A percentile compares a stretch with the other conserved stretches of the same genome.
Evolutionary conservation across 1,140 invertebrate species (phyloP).

Genomic region (Luehdorfia chinensis): DNA sequence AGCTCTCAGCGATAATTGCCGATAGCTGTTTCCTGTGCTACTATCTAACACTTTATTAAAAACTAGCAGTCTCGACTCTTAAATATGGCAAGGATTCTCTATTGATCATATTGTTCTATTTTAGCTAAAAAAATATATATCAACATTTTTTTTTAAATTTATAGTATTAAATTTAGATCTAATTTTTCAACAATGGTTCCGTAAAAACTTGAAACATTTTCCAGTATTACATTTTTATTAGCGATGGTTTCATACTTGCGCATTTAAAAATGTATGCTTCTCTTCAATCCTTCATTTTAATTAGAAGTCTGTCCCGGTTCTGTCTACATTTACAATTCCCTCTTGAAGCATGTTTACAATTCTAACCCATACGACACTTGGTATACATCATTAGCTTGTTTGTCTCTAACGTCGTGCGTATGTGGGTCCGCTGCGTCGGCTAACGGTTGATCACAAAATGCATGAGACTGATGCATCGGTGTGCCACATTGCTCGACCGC

Average conservation of each 20-base stretch:
- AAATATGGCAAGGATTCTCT: neutral
- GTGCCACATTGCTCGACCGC: constrained; percentile 44
- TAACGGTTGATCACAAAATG: constrained; percentile 65
- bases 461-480: constrained; percentile 47
- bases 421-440: constrained; percentile 48
- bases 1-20: constrained; percentile 50
- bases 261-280: too few species aligned
- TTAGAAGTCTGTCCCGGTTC: constrained; percentile 29
- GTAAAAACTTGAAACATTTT: too few species aligned
- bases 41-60: constrained; percentile 50
- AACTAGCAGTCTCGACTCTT: neutral
- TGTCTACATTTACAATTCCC: constrained; percentile 35
- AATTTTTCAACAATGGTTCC: too few species aligned
- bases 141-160: too few species aligned
- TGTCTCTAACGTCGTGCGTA: constrained; percentile 43
- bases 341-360: constrained; percentile 34
- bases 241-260: too few species aligned
- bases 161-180: too few species aligned
- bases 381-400: constrained; percentile 57
- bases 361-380: constrained; percentile 29
- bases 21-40: constrained; percentile 63
- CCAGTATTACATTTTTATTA: too few species aligned
- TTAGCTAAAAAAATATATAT: too few species aligned
- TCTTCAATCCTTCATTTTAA: too few species aligned
- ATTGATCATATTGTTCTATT: neutral